Base-by-base conservation (phyloP, 1,140 invertebrate genomes). In the Cyclargus thomasi region DNA sequence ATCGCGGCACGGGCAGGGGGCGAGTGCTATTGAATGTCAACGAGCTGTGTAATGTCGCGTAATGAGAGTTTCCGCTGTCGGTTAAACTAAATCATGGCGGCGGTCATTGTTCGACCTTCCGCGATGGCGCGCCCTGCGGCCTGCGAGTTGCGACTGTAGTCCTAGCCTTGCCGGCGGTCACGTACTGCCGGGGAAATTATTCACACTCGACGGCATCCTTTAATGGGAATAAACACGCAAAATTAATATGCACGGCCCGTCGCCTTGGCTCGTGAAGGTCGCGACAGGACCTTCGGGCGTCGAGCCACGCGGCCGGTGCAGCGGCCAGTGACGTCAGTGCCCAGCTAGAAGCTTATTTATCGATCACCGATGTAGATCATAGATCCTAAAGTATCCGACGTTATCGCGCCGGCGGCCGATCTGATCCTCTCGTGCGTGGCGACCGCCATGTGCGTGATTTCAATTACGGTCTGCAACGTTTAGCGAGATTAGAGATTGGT, bases 51-150 rank as follows among this genome's bases (percentile, higher is more conserved):
- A 16, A 47, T 14, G 36, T 11, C 14, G 11, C 39, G 39, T 47
- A 47, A 47, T 47, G 39, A 16, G 11, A 4, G 14, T 47, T 47
- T 47, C 39, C 39, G 39, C 11, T 47, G 39, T 47, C 14, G 8
- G 6, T 29, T 29, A 29, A 29, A 16, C 39, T 11, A 8, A 47
- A 47, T 16, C 1, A 47, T 47, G 8, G 5, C 39, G 10, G 39
- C 39, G 39, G 39, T 47, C 39, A 47, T 47, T 47, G 39, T 47
- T 47, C 39, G 39, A 47, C 39, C 39, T 47, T 47, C 39, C 39
- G 39, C 39, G 39, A 47, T 47, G 39, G 11, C 36, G 36, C 39
- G 39, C 39, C 39, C 39, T 8, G 39, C 39, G 29, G 8, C 5
- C 29, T 29, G 29, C 29, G 29, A 29, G 29, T 29, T 29, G 29